Evolutionary conservation across 1,140 invertebrate genomes (phyloP).

Genomic region (Zaprionus capensis): DNA sequence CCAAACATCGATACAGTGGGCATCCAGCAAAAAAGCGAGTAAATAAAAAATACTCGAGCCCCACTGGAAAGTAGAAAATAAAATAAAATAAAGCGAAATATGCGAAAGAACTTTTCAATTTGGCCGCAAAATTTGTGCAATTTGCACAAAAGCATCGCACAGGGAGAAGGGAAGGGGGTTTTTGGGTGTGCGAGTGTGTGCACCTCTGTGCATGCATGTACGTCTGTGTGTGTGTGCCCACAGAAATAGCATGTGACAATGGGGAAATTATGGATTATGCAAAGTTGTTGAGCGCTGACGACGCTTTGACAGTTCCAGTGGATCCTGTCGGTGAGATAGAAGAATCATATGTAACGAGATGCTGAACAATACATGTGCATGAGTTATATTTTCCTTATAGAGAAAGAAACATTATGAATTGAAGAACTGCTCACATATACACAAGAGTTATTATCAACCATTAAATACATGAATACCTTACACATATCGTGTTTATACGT

Average conservation of each 20-base stretch:
- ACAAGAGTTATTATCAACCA: too few species aligned
- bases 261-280: slow-evolving; percentile 69
- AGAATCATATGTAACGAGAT: slow-evolving; percentile 8
- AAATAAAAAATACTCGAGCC: slow-evolving; percentile 22
- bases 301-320: slow-evolving; percentile 8
- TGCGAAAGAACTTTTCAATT: slow-evolving; percentile 74
- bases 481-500: too few species aligned
- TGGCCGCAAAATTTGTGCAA: slow-evolving; percentile 66
- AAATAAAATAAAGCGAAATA: slow-evolving; percentile 43
- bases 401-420: too few species aligned
- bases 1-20: slow-evolving; percentile 67
- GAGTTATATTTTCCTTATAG: neutral
- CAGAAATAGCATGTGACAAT: slow-evolving; percentile 45
- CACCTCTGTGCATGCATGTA: neutral
- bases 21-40: slow-evolving; percentile 49
- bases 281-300: slow-evolving; percentile 43
- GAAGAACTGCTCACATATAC: too few species aligned
- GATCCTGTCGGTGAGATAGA: neutral
- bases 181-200: too few species aligned
- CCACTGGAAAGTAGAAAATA: slow-evolving; percentile 26
- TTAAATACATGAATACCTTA: too few species aligned
- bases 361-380: slow-evolving; percentile 13
- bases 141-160: slow-evolving; percentile 49
- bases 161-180: neutral
- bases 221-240: neutral